Evolutionary conservation across 2,888 invertebrate genomes (phyloP).

Genomic region (Metellina segmentata): DNA sequence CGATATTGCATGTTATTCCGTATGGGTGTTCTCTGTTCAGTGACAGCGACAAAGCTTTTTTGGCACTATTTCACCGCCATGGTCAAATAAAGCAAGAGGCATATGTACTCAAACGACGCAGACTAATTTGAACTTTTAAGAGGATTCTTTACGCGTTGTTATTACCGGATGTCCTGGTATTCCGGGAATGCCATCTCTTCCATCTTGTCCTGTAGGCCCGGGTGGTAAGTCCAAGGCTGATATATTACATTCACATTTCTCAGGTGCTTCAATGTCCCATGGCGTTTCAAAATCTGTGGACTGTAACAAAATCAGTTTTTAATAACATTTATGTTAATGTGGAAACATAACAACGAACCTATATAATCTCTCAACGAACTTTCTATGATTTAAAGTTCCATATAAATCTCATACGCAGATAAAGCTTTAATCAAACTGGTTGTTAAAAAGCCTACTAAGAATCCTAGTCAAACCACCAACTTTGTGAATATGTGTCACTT

Average conservation of each 20-base stretch:
- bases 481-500: too few relatives aligned
- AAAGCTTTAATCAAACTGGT: too few relatives aligned
- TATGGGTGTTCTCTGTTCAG: too few relatives aligned
- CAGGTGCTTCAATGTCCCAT: slow-evolving; percentile 25
- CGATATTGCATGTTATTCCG: too few relatives aligned
- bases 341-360: too few relatives aligned
- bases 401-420: background rate
- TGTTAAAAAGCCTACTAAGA: too few relatives aligned
- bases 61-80: too few relatives aligned
- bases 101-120: background rate
- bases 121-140: background rate
- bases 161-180: slow-evolving; percentile 67
- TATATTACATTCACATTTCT: slow-evolving; percentile 64
- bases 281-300: slow-evolving; percentile 35
- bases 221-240: slow-evolving; percentile 68
- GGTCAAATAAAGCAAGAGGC: background rate
- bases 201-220: slow-evolving; percentile 63
- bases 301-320: background rate
- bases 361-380: too few relatives aligned
- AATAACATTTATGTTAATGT: too few relatives aligned
- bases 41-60: too few relatives aligned
- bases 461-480: too few relatives aligned
- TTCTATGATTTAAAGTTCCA: background rate
- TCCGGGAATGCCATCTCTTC: slow-evolving; percentile 69
- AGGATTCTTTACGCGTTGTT: background rate